Evolutionary conservation across 2,888 invertebrate genomes (phyloP).

Genomic region (Mesoligia furuncula): DNA sequence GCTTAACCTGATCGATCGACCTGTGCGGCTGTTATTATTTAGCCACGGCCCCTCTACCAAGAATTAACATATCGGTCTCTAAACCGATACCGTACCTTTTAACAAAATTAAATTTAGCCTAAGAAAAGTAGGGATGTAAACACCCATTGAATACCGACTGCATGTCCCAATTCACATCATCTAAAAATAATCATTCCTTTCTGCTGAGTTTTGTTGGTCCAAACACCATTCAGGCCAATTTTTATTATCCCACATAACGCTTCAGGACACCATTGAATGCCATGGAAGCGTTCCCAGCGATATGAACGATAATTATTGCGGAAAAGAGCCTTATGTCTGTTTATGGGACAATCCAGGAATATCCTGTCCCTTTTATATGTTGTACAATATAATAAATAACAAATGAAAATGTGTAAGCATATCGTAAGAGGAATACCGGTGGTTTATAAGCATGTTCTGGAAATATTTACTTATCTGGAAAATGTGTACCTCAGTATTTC

Average conservation of each 20-base stretch:
- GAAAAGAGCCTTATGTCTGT: slow-evolving; percentile 54
- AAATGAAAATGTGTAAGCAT: slow-evolving; percentile 33
- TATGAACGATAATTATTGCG: slow-evolving; percentile 66
- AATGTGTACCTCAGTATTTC: background rate
- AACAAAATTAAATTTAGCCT: background rate
- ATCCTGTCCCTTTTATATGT: slow-evolving; percentile 63
- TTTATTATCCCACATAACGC: slow-evolving; percentile 63
- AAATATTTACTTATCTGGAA: background rate
- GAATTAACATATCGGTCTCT: background rate
- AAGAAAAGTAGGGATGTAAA: background rate
- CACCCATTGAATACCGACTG: background rate
- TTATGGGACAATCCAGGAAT: slow-evolving; percentile 65
- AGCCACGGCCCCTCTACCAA: background rate
- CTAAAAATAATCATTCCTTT: slow-evolving; percentile 18
- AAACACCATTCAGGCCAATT: slow-evolving; percentile 55
- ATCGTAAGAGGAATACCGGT: background rate
- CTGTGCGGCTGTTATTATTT: too few relatives aligned
- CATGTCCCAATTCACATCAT: background rate
- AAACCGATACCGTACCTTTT: background rate
- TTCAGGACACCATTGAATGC: slow-evolving; percentile 46
- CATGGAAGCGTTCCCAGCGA: slow-evolving; percentile 53
- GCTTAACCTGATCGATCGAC: too few relatives aligned
- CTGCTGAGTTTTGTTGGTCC: slow-evolving; percentile 32
- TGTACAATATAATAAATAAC: slow-evolving; percentile 61
- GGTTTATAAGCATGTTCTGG: background rate